phyloP scores from a whole-genome alignment of 1,140 invertebrate species.

The Atta texana region DNA sequence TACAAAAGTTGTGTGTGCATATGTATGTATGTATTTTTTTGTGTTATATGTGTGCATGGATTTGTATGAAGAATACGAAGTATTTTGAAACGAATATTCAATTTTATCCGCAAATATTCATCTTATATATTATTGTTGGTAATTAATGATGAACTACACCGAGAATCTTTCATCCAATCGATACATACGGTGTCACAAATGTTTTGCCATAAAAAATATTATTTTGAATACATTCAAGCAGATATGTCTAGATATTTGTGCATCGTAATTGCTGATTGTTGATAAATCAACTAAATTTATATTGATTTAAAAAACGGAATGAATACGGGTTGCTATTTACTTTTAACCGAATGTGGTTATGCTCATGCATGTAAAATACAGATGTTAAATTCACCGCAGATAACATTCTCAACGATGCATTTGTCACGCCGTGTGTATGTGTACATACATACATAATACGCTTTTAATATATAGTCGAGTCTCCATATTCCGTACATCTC shows the following conservation, averaged over 20 bases:
- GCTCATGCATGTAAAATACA: neutral
- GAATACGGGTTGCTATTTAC: neutral
- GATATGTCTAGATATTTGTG: neutral
- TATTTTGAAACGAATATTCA: slow-evolving; percentile 55
- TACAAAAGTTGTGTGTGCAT: slow-evolving; percentile 22
- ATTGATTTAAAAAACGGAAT: neutral
- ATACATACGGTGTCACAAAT: slow-evolving; percentile 59
- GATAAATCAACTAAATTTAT: neutral
- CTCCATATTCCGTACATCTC: neutral
- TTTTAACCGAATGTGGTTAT: neutral
- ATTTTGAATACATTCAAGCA: neutral
- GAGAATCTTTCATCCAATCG: slow-evolving; percentile 14
- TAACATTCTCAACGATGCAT: slow-evolving; percentile 7
- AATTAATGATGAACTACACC: slow-evolving; percentile 34
- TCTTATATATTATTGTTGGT: slow-evolving; percentile 54
- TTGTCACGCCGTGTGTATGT: slow-evolving; percentile 32
- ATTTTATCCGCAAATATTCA: slow-evolving; percentile 50
- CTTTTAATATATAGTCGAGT: slow-evolving; percentile 48
- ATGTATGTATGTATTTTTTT: neutral
- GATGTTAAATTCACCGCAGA: neutral
- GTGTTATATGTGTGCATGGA: neutral
- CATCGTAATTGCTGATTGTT: neutral
- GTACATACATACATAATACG: slow-evolving; percentile 67
- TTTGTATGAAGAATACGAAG: slow-evolving; percentile 34
- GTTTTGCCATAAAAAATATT: neutral